Conservation (phyloP, 2,888 invertebrate species). For the Xiphydria camelus region DNA sequence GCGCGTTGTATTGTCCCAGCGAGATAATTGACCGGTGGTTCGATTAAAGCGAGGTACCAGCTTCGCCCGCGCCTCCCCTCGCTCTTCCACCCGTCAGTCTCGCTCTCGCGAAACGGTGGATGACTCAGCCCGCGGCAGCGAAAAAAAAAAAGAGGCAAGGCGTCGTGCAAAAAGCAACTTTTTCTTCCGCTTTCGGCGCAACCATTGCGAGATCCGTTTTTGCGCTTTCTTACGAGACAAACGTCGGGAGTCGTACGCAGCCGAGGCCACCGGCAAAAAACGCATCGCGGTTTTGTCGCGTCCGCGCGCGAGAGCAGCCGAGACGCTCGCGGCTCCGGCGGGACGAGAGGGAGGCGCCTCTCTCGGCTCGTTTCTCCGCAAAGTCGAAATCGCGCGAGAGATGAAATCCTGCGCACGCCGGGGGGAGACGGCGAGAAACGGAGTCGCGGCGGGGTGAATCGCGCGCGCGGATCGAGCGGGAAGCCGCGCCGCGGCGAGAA, state of each 20-base stretch:
- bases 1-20: too few relatives aligned
- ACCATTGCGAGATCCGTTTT: slow-evolving; percentile 50
- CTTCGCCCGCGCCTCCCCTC: too few relatives aligned
- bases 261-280: slow-evolving; percentile 31
- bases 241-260: slow-evolving; percentile 15
- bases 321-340: too few relatives aligned
- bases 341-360: too few relatives aligned
- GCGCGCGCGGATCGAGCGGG: too few relatives aligned
- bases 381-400: slow-evolving; percentile 45
- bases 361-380: slow-evolving; percentile 38
- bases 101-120: slow-evolving; percentile 38
- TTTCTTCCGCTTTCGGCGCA: slow-evolving; percentile 49
- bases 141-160: slow-evolving; percentile 7
- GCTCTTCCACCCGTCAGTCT: too few relatives aligned
- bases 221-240: slow-evolving; percentile 40
- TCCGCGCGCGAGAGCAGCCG: too few relatives aligned
- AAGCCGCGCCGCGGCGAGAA: too few relatives aligned
- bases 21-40: too few relatives aligned
- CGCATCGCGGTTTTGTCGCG: slow-evolving; percentile 37
- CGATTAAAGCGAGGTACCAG: too few relatives aligned
- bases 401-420: slow-evolving; percentile 19
- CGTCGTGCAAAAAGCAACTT: slow-evolving; percentile 43
- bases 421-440: slow-evolving; percentile 31
- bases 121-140: slow-evolving; percentile 38
- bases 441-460: background rate